Percentiles rank a stretch among this genome's conserved stretches.
phyloP scores from a whole-genome alignment of 2,888 invertebrate species.

The Drosophila meridionalis region DNA sequence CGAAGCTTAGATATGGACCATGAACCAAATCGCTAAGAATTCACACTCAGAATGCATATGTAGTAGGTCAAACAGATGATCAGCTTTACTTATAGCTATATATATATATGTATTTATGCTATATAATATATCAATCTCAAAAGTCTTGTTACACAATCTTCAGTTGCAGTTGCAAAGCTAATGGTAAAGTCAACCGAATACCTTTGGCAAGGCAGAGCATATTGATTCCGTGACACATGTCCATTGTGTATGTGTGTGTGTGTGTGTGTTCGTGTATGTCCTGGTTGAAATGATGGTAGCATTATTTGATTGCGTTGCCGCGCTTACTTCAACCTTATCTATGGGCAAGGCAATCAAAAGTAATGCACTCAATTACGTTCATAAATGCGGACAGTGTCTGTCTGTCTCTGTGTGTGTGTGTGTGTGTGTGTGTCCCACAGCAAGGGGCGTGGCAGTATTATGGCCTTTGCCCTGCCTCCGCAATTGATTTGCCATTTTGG shows the following conservation, averaged over 20 bases:
- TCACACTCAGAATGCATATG: too few species aligned
- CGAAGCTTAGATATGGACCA: too few species aligned
- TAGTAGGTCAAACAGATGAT: background rate
- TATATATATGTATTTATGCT: too few species aligned
- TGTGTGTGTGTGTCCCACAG: background rate
- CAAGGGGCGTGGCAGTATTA: background rate
- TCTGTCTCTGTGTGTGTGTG: too few species aligned
- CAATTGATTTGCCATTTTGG: conserved; percentile 42
- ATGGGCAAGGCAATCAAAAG: conserved; percentile 61
- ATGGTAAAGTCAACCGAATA: conserved; percentile 7
- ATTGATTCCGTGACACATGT: conserved; percentile 16
- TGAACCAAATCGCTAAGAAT: too few species aligned
- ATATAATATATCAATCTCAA: too few species aligned
- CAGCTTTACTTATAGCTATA: background rate
- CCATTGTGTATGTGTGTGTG: background rate
- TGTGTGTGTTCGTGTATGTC: conserved; percentile 10
- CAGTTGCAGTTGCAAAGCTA: conserved; percentile 1
- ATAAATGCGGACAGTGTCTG: conserved; percentile 47
- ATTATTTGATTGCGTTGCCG: conserved; percentile 64
- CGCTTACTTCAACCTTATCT: conserved; percentile 46
- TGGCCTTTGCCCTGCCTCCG: conserved; percentile 3
- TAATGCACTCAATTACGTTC: conserved; percentile 77
- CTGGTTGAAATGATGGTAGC: conserved; percentile 47
- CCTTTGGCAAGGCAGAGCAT: background rate
- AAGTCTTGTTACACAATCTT: too few species aligned